These are phyloP conservation scores for Philhelius pedissequus DNA, from an alignment of 2,888 invertebrate genomes.

Conservation along the genomic window DNA sequence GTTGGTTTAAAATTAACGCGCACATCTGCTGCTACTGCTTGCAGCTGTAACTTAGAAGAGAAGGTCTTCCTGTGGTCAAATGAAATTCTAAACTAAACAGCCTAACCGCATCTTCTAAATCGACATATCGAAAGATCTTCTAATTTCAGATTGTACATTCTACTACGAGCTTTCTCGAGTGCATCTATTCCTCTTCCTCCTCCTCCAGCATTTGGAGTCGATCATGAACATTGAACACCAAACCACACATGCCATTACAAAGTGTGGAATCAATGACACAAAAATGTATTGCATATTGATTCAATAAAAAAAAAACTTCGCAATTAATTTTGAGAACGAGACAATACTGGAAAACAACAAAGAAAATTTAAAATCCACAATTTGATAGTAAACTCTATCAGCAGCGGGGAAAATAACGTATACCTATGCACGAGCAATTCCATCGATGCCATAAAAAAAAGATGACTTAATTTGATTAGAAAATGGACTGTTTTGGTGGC, in stretches of 20 bases:
- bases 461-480: background rate
- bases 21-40: too few relatives aligned
- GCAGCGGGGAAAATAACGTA: background rate
- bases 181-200: too few relatives aligned
- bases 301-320: constrained; percentile 63
- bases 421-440: too few relatives aligned
- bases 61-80: constrained; percentile 31
- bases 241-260: background rate
- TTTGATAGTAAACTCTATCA: background rate
- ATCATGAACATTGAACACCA: background rate
- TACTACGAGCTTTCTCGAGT: background rate
- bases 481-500: background rate
- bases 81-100: constrained; percentile 49
- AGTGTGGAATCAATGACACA: constrained; percentile 48
- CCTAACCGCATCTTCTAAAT: constrained; percentile 3
- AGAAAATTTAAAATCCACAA: background rate
- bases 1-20: too few relatives aligned
- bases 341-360: background rate
- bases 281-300: constrained; percentile 38
- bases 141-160: background rate
- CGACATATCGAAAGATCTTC: background rate
- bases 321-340: constrained; percentile 1
- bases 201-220: background rate
- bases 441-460: background rate
- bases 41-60: too few relatives aligned